Evolutionary conservation across 2,888 invertebrate species (phyloP).

Genomic region (Cheilosia variabilis): DNA sequence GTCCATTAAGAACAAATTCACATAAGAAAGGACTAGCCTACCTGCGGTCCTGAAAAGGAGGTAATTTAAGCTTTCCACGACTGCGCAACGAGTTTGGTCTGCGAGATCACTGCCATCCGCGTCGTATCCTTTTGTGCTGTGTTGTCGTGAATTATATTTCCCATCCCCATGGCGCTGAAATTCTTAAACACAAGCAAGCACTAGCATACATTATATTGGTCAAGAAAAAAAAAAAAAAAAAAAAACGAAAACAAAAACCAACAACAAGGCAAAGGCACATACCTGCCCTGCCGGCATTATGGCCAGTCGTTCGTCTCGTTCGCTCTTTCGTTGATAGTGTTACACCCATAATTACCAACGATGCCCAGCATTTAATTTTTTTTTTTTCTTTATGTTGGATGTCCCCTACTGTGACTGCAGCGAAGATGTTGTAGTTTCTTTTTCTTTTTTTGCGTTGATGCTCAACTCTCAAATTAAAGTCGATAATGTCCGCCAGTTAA

Average conservation of each 20-base stretch:
- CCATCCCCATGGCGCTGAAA: slow-evolving; percentile 72
- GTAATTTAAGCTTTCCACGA: slow-evolving; percentile 61
- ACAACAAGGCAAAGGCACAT: slow-evolving; percentile 1
- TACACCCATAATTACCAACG: slow-evolving; percentile 59
- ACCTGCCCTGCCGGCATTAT: slow-evolving; percentile 39
- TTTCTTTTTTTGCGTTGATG: slow-evolving; percentile 44
- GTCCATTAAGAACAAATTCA: slow-evolving; percentile 66
- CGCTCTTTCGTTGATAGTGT: slow-evolving; percentile 16
- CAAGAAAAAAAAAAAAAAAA: slow-evolving; percentile 10
- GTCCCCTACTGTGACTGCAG: slow-evolving; percentile 27
- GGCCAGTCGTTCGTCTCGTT: slow-evolving; percentile 14
- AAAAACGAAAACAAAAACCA: no score
- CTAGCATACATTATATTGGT: slow-evolving; percentile 48
- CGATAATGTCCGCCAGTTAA: slow-evolving; percentile 73
- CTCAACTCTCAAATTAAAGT: slow-evolving; percentile 65
- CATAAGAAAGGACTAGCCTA: slow-evolving; percentile 57
- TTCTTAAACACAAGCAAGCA: slow-evolving; percentile 56
- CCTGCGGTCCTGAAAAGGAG: slow-evolving; percentile 47
- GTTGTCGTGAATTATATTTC: slow-evolving; percentile 32
- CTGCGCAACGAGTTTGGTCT: slow-evolving; percentile 39
- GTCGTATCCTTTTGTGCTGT: slow-evolving; percentile 39
- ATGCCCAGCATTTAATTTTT: slow-evolving; percentile 9
- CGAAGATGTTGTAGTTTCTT: neutral
- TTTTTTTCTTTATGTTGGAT: slow-evolving; percentile 16
- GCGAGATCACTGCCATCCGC: slow-evolving; percentile 45